Evolutionary conservation across 2,797 vertebrate species (phyloP).

Genomic region (Mus caroli): DNA sequence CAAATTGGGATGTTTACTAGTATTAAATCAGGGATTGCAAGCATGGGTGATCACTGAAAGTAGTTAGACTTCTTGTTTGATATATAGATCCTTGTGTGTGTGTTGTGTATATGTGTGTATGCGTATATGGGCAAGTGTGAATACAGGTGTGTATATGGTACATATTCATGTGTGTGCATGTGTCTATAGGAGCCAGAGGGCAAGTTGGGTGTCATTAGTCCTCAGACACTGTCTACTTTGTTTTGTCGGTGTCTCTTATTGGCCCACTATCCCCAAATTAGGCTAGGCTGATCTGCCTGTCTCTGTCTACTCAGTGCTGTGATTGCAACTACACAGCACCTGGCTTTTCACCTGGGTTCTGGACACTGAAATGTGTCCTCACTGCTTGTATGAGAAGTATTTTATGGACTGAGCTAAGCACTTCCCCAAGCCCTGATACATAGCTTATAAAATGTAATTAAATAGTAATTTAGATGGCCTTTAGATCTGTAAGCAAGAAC

Average conservation of each 20-base stretch:
- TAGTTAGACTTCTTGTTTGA: conserved; percentile 49
- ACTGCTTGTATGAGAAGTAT: neutral
- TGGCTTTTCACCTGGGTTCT: neutral
- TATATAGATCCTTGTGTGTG: neutral
- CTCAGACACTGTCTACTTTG: neutral
- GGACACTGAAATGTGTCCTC: neutral
- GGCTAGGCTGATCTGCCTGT: neutral
- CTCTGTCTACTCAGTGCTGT: neutral
- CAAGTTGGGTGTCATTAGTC: neutral
- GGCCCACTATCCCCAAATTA: neutral
- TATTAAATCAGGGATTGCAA: conserved; percentile 44
- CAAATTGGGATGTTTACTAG: conserved; percentile 1
- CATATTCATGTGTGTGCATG: neutral
- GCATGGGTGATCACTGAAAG: conserved; percentile 48
- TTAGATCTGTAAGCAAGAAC: conserved; percentile 16
- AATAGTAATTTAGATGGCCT: neutral
- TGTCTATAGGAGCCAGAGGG: neutral
- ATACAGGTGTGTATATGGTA: neutral
- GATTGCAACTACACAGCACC: neutral
- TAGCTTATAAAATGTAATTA: conserved; percentile 13
- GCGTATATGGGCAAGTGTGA: neutral
- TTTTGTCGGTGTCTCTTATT: neutral
- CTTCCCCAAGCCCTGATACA: neutral
- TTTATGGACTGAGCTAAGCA: neutral
- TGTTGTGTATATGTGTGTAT: neutral